phyloP scores from a whole-genome alignment of 2,888 invertebrate genomes.

The Proisotoma minuta region DNA sequence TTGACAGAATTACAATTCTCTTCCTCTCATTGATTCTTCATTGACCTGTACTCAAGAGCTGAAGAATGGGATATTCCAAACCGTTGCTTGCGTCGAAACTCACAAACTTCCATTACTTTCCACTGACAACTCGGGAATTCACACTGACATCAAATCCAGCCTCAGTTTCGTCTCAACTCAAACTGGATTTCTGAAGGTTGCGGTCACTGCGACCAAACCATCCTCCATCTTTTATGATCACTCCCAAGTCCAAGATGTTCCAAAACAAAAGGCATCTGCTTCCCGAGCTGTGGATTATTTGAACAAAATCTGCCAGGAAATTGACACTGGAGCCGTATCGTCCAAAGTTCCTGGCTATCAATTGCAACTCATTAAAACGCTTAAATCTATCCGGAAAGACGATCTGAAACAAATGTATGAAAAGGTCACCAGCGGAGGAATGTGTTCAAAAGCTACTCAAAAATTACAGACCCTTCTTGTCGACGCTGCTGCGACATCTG shows the following conservation, averaged over 20 bases:
- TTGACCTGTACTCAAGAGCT: conserved; percentile 42
- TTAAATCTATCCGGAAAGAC: conserved; percentile 63
- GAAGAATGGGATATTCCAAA: conserved; percentile 36
- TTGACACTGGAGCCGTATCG: conserved; percentile 59
- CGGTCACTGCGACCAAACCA: conserved; percentile 14
- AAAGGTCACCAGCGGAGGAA: conserved; percentile 58
- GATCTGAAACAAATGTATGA: conserved; percentile 67
- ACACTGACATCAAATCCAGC: conserved; percentile 37
- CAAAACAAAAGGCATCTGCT: conserved; percentile 32
- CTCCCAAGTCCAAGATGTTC: conserved; percentile 26
- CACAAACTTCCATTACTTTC: conserved; percentile 26
- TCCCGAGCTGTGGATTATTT: conserved; percentile 33
- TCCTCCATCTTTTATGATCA: conserved; percentile 42
- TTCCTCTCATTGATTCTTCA: conserved; percentile 35
- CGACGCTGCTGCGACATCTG: conserved; percentile 75
- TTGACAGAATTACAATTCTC: conserved; percentile 38
- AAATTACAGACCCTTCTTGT: conserved; percentile 62
- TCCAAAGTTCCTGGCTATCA: conserved; percentile 65
- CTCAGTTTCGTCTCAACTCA: conserved; percentile 27
- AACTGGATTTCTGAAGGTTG: conserved; percentile 16
- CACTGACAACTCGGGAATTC: conserved; percentile 28
- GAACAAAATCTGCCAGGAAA: conserved; percentile 53
- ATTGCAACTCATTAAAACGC: conserved; percentile 62
- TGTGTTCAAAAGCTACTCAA: conserved; percentile 51
- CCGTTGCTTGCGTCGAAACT: conserved; percentile 20